These are phyloP conservation scores for Zosterops pallidus DNA, from an alignment of 2,113 vertebrate species.

Conservation along the genomic window DNA sequence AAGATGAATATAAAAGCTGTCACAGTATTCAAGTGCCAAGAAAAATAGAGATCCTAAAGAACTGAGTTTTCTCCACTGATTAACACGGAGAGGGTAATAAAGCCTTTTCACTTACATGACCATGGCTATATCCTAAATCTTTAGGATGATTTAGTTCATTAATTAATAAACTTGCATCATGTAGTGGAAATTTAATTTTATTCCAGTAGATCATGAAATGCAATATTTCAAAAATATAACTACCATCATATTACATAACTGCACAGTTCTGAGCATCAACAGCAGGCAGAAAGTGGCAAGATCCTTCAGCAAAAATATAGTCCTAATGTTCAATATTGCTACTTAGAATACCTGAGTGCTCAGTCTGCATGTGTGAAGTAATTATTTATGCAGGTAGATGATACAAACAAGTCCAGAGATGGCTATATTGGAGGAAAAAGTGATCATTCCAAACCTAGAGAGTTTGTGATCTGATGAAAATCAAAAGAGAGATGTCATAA, in stretches of 20 bases:
- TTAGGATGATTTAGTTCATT: not conserved
- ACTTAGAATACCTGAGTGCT: not conserved
- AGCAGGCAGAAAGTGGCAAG: not conserved
- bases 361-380: not conserved
- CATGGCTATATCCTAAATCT: not conserved
- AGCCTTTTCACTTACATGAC: not conserved
- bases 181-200: not conserved
- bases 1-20: not conserved
- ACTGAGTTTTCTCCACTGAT: not conserved
- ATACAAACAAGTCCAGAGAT: not conserved
- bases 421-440: not conserved
- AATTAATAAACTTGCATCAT: not conserved
- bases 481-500: not conserved
- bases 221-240: not conserved
- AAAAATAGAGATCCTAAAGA: not conserved
- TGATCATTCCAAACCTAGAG: not conserved
- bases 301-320: not conserved
- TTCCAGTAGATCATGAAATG: not conserved
- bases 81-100: not conserved
- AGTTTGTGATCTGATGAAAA: not conserved
- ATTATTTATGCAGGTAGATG: not conserved
- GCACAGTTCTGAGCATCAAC: not conserved
- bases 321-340: not conserved
- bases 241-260: not conserved
- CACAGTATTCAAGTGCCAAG: not conserved